Conservation (phyloP, 1,140 invertebrate species). For the Nylanderia fulva region DNA sequence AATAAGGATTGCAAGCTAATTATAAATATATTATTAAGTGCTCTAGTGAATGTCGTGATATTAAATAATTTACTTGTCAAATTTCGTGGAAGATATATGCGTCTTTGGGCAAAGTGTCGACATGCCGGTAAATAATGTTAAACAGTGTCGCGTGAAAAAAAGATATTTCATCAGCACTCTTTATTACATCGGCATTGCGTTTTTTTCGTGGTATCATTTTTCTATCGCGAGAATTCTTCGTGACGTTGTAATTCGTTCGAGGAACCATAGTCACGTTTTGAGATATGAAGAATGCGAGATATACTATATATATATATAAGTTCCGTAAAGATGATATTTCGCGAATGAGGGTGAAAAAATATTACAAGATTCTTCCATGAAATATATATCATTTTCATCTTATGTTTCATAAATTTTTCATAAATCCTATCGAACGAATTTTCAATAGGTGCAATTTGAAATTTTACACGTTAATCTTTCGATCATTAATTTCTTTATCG, state of each 20-base stretch:
- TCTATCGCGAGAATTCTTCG: slow-evolving; percentile 16
- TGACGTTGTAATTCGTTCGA: slow-evolving; percentile 1
- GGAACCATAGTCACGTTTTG: slow-evolving; percentile 19
- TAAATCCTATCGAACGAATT: not conserved
- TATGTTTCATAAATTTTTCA: not conserved
- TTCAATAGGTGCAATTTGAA: not conserved
- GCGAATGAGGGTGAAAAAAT: not conserved
- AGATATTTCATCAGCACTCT: slow-evolving; percentile 38
- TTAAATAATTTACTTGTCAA: slow-evolving; percentile 44
- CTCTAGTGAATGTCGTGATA: not conserved
- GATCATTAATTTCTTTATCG: not conserved
- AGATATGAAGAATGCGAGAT: slow-evolving; percentile 8
- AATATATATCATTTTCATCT: not conserved
- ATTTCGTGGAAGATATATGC: slow-evolving; percentile 29
- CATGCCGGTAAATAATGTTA: slow-evolving; percentile 70
- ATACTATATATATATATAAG: not conserved
- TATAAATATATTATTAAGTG: not conserved
- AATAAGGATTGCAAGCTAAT: not conserved
- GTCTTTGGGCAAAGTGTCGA: slow-evolving; percentile 60
- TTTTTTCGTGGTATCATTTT: slow-evolving; percentile 54
- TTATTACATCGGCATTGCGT: slow-evolving; percentile 52
- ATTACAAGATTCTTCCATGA: not conserved
- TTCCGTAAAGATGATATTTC: not conserved
- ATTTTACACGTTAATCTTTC: not conserved
- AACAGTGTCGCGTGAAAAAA: slow-evolving; percentile 44